Base-by-base conservation (phyloP, 2,888 invertebrate species). In the Polyommatus iphigenia region DNA sequence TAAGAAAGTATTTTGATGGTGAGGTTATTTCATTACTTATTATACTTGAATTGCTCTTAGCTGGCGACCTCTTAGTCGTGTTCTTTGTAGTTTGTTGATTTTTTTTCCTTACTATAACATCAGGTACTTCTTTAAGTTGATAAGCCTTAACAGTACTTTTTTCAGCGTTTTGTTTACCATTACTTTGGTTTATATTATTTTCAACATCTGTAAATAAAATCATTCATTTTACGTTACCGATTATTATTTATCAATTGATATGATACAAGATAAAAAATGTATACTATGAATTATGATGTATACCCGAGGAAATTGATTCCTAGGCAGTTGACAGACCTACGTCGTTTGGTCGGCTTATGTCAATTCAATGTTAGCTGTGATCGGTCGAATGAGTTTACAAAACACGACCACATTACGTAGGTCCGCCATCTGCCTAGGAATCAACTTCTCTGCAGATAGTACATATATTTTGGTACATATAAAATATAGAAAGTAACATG, bases 1-100 rank as follows among this genome's bases (percentile, higher is more conserved):
- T 81, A 29, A 84, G 79, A 77, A 81, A 82, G 77, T 84, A 83
- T 71, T 76, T 81, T 24, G 73, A 77, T 8, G 80, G 80, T 13
- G 80, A 79, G 36, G 2, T 75, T 67, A 73, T 50, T 29, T 41
- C 67, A n/a, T 7, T 24, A 13, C 24, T 62, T 15, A 24, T 54
- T 29, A 1, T 20, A 76, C 67, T 59, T 79, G 1, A 18, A 8
- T 59, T 29, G 72, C 57, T 67, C 5, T 32, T 71, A 18, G 32
- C 76, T 76, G 41, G 41, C 67, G 67, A 67, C 29, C 67, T 67
- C 67, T 67, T 29, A 67, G 15, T 15, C 13, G 67, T 67, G n/a
- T 24, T 62, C 29, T 67, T 67, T 6, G 13, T 15, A 29, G 24
- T 67, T 67, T 29, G 24, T 2, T 1, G 15, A 29, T 24, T 29